Evolutionary conservation across 2,797 vertebrate species (phyloP).

Genomic region (Scarus forsteni): DNA sequence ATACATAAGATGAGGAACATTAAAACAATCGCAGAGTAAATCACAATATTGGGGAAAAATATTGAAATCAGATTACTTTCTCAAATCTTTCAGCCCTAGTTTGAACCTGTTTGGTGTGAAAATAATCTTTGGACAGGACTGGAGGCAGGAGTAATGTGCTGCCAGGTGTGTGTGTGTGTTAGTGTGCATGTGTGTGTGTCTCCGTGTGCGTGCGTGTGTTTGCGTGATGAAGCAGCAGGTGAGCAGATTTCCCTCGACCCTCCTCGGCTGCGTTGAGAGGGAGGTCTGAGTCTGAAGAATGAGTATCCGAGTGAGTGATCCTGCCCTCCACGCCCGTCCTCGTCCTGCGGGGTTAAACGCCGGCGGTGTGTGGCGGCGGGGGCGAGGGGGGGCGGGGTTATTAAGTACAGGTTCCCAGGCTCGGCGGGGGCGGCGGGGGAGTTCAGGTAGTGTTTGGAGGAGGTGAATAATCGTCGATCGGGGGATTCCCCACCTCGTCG

Average conservation of each 20-base stretch:
- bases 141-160: not conserved
- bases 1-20: too few species aligned
- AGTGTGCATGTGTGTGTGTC: conserved; percentile 14
- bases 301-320: conserved; percentile 69
- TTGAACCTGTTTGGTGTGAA: too few species aligned
- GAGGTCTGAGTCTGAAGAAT: not conserved
- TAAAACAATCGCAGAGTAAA: too few species aligned
- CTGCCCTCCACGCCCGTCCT: conserved; percentile 48
- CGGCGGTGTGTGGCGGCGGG: conserved; percentile 1
- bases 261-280: conserved; percentile 1
- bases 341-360: conserved; percentile 39
- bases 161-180: conserved; percentile 6
- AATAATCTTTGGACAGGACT: not conserved
- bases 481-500: conserved; percentile 47
- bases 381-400: not conserved
- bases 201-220: conserved; percentile 11
- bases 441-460: conserved; percentile 28
- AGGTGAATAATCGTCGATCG: conserved; percentile 38
- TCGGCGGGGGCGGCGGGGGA: not conserved
- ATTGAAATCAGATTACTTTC: too few species aligned
- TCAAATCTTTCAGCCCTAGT: too few species aligned
- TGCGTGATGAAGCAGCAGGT: conserved; percentile 51
- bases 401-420: conserved; percentile 17
- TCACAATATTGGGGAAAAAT: too few species aligned
- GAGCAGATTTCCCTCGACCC: conserved; percentile 71